Conservation (phyloP, 2,113 vertebrate species). For the Redunca redunca region DNA sequence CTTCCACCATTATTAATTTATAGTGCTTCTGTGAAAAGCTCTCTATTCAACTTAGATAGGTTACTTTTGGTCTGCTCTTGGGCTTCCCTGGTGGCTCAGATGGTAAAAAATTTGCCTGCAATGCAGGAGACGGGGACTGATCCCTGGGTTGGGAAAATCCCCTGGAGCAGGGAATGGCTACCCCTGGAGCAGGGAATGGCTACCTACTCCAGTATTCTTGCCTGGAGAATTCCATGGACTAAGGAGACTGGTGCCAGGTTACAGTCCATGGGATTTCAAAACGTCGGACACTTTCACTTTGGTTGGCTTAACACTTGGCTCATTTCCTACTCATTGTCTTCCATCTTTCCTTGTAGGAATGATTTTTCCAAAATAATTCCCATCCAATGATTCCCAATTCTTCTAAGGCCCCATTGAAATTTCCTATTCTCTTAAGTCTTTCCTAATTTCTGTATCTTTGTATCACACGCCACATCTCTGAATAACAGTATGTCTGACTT, state of each 20-base stretch:
- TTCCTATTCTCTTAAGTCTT: neutral
- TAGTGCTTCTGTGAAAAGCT: neutral
- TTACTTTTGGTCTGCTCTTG: neutral
- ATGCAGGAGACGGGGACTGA: neutral
- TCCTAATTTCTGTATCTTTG: neutral
- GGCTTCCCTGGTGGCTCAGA: neutral
- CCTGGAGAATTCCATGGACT: neutral
- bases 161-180: neutral
- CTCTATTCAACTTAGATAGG: neutral
- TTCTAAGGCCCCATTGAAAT: neutral
- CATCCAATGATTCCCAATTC: neutral
- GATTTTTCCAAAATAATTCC: neutral
- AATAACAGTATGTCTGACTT: neutral
- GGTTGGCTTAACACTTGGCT: neutral
- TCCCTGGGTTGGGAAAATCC: neutral
- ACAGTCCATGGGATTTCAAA: neutral
- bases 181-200: neutral
- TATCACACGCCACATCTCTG: neutral
- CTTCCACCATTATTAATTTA: neutral
- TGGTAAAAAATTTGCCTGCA: neutral
- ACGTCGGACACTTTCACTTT: neutral
- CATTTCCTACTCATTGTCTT: neutral
- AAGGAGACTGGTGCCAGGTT: neutral
- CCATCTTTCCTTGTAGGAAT: neutral
- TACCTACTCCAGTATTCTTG: neutral